Evolutionary conservation across 2,888 invertebrate species (phyloP).

Genomic region (Alentia gelatinosa): DNA sequence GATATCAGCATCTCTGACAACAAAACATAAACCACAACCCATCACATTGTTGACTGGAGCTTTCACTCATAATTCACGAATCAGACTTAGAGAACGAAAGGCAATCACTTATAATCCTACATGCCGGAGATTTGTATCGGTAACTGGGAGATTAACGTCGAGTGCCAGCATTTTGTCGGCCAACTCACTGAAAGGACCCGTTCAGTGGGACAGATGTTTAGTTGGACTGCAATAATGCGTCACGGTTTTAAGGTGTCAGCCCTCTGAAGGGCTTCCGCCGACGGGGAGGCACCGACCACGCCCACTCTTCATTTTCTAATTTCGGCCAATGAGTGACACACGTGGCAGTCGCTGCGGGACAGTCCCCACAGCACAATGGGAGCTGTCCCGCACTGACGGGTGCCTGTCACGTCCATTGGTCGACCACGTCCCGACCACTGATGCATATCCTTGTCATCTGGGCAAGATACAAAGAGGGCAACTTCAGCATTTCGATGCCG

Average conservation of each 20-base stretch:
- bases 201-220: slow-evolving; percentile 34
- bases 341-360: slow-evolving; percentile 21
- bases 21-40: too few relatives aligned
- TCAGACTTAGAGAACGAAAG: too few relatives aligned
- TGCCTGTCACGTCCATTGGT: neutral
- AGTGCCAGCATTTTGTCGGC: too few relatives aligned
- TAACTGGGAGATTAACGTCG: too few relatives aligned
- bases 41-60: too few relatives aligned
- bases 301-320: slow-evolving; percentile 47
- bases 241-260: slow-evolving; percentile 26
- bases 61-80: too few relatives aligned
- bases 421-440: neutral
- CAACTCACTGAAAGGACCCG: too few relatives aligned
- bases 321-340: slow-evolving; percentile 5
- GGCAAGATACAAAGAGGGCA: neutral
- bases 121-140: too few relatives aligned
- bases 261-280: neutral
- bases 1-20: too few relatives aligned
- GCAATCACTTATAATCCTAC: too few relatives aligned
- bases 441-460: neutral
- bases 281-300: neutral
- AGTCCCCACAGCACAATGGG: neutral
- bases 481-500: neutral
- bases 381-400: slow-evolving; percentile 24
- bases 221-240: neutral